A percentile compares a stretch with the other conserved stretches of the same genome.
phyloP scores from a whole-genome alignment of 2,113 vertebrate genomes.

The Neotragus pygmaeus region DNA sequence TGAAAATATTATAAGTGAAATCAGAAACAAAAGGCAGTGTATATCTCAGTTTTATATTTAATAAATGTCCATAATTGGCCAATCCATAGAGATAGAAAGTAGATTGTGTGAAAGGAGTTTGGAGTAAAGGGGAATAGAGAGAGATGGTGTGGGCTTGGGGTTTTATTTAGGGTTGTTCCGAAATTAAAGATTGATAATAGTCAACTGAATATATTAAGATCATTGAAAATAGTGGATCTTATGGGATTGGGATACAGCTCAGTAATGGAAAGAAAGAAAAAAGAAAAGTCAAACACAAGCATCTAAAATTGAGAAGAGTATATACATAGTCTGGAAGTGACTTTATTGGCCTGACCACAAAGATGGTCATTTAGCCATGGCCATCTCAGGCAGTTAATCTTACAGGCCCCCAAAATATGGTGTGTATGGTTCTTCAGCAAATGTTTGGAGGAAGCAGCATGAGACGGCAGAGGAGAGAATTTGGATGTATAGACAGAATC shows the following conservation, averaged over 20 bases:
- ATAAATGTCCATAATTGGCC: background rate
- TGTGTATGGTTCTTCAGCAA: no score
- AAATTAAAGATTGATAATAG: background rate
- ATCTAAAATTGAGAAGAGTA: background rate
- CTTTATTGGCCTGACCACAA: background rate
- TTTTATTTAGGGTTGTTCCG: background rate
- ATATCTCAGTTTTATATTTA: background rate
- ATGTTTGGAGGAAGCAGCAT: background rate
- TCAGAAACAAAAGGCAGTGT: background rate
- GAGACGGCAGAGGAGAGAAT: background rate
- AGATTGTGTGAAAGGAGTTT: background rate
- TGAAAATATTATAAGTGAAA: background rate
- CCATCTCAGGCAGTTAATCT: background rate
- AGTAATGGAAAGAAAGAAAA: background rate
- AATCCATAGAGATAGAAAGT: background rate
- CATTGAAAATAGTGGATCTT: background rate
- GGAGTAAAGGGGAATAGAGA: background rate
- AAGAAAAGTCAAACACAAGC: background rate
- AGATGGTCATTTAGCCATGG: background rate
- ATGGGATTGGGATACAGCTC: background rate
- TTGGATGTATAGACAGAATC: background rate
- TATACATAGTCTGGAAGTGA: no score
- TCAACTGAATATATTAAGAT: background rate
- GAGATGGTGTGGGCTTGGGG: rapidly evolving
- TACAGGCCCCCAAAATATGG: no score